Evolutionary conservation across 2,113 vertebrate genomes (phyloP), one percentile per base, ranked within the genome.

Genomic region (Ovibos moschatus): DNA sequence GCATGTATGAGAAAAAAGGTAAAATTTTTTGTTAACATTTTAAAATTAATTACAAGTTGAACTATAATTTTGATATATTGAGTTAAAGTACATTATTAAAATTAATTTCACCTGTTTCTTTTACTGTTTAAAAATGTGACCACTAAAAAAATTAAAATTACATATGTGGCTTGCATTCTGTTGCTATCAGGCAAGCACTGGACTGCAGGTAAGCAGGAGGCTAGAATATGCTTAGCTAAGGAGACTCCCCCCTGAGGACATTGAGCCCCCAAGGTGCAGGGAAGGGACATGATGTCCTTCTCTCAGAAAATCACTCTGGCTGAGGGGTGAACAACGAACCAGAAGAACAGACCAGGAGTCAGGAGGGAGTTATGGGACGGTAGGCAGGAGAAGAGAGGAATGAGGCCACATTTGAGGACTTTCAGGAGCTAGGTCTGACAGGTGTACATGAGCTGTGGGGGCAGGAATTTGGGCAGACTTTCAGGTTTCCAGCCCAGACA

Each of bases 41-140:
- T 83, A 25, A 76, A 86, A 50, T 53, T 33, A 45, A 81, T 90
- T 28, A 64, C 85, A 55, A 40, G 15, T 78, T 78, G 71, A 89
- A 79, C 78, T 79, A 9, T 81, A 23, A 40, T 79, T 95, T 78
- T 91, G 14, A 51, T 62, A 40, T 67, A n/a, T 15, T 43, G 51
- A 71, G 33, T 58, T 94, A 86, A 28, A 78, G 53, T 78, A 55
- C 30, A 47, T 90, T 96, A 51, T 96, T 85, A 67, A 89, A 96
- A 60, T 45, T 87, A 58, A 81, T 58, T 50, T 67, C 21, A 67
- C 71, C 8, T 33, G 16, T 93, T 84, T 62, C 9, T 88, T 92
- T 96, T 83, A 83, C 62, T 23, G 76, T 60, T 47, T 33, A 85
- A 82, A 95, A 87, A 36, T 67, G 47, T 40, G 47, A 40, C 83